Conservation (phyloP, 2,888 invertebrate genomes). For the Stramonita haemastoma region DNA sequence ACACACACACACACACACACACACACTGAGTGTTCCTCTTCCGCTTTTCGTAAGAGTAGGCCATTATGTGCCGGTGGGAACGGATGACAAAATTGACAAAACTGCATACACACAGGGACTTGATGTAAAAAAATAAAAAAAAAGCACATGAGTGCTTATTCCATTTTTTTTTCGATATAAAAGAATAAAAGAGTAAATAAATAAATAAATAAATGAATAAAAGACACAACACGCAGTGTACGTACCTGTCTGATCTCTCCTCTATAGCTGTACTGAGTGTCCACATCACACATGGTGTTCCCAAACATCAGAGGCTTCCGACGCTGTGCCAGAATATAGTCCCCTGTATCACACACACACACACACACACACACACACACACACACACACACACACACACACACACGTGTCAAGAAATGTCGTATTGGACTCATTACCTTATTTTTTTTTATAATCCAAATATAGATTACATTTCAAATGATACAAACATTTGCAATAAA, state of each 20-base stretch:
- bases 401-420: too few relatives aligned
- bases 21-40: too few relatives aligned
- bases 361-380: background rate
- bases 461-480: too few relatives aligned
- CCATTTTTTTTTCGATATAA: background rate
- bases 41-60: too few relatives aligned
- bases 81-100: too few relatives aligned
- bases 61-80: too few relatives aligned
- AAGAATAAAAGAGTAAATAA: too few relatives aligned
- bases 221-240: background rate
- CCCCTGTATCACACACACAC: conserved; percentile 26
- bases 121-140: too few relatives aligned
- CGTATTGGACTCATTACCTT: too few relatives aligned
- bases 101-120: background rate
- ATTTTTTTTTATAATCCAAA: too few relatives aligned
- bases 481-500: too few relatives aligned
- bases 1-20: conserved; percentile 17
- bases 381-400: background rate
- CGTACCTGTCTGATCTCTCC: conserved; percentile 30
- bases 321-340: conserved; percentile 33
- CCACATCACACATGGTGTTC: conserved; percentile 36
- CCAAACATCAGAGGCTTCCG: conserved; percentile 37
- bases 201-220: background rate
- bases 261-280: conserved; percentile 28
- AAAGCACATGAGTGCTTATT: too few relatives aligned